phyloP scores from a whole-genome alignment of 2,797 vertebrate genomes.

The Corythornis leucogaster region DNA sequence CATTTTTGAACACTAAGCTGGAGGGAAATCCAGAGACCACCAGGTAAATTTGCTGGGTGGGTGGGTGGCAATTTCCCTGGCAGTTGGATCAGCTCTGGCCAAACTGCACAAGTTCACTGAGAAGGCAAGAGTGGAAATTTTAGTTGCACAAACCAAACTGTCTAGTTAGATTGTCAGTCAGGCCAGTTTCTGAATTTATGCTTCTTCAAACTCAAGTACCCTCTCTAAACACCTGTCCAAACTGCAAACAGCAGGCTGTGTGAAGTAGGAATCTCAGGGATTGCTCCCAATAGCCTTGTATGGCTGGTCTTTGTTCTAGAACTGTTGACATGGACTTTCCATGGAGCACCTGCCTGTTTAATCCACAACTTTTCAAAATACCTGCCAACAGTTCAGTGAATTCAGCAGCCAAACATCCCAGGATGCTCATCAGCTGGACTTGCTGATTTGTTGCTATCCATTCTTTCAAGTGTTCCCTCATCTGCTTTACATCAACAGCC shows the following conservation, averaged over 20 bases:
- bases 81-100: background rate
- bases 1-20: background rate
- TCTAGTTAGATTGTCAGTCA: background rate
- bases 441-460: constrained; percentile 74
- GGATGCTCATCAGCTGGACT: constrained; percentile 58
- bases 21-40: background rate
- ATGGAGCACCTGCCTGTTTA: constrained; percentile 58
- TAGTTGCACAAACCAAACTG: background rate
- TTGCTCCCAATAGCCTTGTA: background rate
- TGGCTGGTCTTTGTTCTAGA: background rate
- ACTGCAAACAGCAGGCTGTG: background rate
- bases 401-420: constrained; percentile 74
- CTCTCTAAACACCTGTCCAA: background rate
- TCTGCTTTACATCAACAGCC: constrained; percentile 79
- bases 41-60: background rate
- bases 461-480: constrained; percentile 78
- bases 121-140: background rate
- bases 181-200: background rate
- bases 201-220: background rate
- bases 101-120: background rate
- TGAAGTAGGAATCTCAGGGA: background rate
- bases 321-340: background rate
- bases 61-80: background rate
- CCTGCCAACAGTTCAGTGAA: constrained; percentile 67
- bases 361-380: constrained; percentile 73